Conservation (phyloP, 37 sponge, comb jelly and placozoan species). For the Crambe crambe region DNA sequence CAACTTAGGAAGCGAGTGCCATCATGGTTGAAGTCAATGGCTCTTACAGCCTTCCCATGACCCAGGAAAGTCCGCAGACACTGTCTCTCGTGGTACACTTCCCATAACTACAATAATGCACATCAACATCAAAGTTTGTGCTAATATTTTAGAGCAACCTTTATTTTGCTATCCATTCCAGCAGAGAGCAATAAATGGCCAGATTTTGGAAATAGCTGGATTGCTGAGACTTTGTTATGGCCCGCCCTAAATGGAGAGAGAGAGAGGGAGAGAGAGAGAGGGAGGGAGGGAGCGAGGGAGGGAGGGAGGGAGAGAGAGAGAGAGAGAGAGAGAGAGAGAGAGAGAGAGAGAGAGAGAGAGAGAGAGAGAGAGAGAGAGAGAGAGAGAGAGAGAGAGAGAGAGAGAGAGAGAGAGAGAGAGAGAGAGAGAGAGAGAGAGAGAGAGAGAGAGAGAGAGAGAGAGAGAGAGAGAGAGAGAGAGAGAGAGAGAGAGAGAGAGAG, state of each 20-base stretch:
- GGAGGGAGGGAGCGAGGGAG: conserved; percentile 20
- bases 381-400: conserved; percentile 20
- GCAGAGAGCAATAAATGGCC: conserved; percentile 93
- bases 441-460: background rate
- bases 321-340: conserved; percentile 10
- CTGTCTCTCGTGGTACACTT: conserved; percentile 90
- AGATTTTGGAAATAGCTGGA: conserved; percentile 86
- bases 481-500: background rate
- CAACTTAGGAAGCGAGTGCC: conserved; percentile 94
- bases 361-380: background rate
- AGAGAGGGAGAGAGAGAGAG: conserved; percentile 20
- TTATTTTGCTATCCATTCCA: conserved; percentile 95
- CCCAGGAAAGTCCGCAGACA: conserved; percentile 87
- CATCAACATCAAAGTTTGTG: background rate
- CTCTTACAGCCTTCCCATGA: conserved; percentile 94
- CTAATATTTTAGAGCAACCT: conserved; percentile 34
- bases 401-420: background rate
- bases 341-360: no score
- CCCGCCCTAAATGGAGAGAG: conserved; percentile 55
- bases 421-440: conserved; percentile 20
- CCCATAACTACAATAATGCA: conserved; percentile 80
- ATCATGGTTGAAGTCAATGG: conserved; percentile 89
- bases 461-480: conserved; percentile 20
- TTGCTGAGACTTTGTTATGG: conserved; percentile 92
- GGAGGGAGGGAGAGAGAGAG: conserved; percentile 15